Evolutionary conservation across 2,113 vertebrate species (phyloP).

Genomic region (Chaenocephalus aceratus): DNA sequence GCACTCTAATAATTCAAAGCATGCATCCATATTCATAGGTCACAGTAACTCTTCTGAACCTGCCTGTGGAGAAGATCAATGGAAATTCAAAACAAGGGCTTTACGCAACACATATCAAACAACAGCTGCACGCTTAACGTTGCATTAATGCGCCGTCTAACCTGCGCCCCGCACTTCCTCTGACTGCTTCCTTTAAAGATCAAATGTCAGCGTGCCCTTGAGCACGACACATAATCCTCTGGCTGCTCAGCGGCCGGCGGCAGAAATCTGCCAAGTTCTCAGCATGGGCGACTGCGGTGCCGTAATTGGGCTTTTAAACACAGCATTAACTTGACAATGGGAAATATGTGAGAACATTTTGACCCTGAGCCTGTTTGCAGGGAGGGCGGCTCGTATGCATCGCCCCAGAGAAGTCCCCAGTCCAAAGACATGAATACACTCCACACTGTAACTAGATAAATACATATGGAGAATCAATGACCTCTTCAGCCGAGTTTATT

Average conservation of each 20-base stretch:
- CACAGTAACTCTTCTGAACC: conserved; percentile 63
- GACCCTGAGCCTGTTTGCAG: conserved; percentile 25
- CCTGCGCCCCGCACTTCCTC: not conserved
- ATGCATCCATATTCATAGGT: conserved; percentile 73
- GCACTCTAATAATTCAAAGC: conserved; percentile 69
- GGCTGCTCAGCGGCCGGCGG: conserved; percentile 30
- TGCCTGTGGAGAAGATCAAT: conserved; percentile 66
- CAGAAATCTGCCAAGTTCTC: conserved; percentile 35
- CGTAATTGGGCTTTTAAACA: conserved; percentile 51
- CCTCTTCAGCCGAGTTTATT: not conserved
- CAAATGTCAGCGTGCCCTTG: conserved; percentile 39
- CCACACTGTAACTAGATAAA: not conserved
- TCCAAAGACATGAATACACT: too few relatives aligned
- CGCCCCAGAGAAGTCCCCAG: not conserved
- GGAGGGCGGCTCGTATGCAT: conserved; percentile 7
- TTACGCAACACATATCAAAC: conserved; percentile 60
- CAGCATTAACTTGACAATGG: conserved; percentile 28
- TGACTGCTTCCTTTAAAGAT: conserved; percentile 7
- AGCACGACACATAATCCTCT: conserved; percentile 50
- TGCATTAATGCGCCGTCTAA: conserved; percentile 17
- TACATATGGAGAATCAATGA: too few relatives aligned
- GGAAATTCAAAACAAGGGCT: conserved; percentile 62
- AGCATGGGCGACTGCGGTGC: not conserved
- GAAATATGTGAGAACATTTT: conserved; percentile 12
- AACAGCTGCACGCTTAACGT: conserved; percentile 44